These are phyloP conservation scores for Euzetes globulus DNA, from an alignment of 2,888 invertebrate genomes.

Conservation along the genomic window DNA sequence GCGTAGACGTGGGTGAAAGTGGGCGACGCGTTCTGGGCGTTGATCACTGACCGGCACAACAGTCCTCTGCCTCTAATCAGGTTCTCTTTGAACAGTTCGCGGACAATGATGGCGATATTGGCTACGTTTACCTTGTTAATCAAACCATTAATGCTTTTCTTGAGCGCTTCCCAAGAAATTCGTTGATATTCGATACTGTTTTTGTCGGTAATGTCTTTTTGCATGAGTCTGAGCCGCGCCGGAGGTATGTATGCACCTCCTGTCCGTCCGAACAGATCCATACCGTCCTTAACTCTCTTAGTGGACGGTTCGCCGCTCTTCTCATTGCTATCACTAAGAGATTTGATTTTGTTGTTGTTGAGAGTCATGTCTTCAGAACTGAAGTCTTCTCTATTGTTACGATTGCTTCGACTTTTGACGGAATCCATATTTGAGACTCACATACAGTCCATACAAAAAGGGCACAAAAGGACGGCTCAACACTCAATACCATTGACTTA, in stretches of 20 bases:
- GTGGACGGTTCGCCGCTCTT: neutral
- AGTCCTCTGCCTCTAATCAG: constrained; percentile 90
- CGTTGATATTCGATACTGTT: constrained; percentile 88
- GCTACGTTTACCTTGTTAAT: constrained; percentile 95
- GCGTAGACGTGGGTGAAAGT: constrained; percentile 97
- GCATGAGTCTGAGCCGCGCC: constrained; percentile 88
- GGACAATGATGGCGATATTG: constrained; percentile 78
- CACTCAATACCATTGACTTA: neutral
- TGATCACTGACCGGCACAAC: constrained; percentile 82
- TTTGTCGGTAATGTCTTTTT: constrained; percentile 91
- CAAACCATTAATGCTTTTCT: constrained; percentile 94
- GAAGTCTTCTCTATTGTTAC: neutral
- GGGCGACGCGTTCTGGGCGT: constrained; percentile 93
- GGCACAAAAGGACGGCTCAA: constrained; percentile 2
- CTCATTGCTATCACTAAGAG: neutral
- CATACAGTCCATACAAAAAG: neutral
- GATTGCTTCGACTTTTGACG: neutral
- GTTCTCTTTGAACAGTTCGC: constrained; percentile 86
- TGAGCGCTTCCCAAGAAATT: constrained; percentile 96
- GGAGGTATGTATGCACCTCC: constrained; percentile 94
- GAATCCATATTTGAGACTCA: constrained; percentile 18
- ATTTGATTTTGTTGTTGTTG: neutral
- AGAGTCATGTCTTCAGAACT: constrained; percentile 4
- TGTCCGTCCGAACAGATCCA: constrained; percentile 20
- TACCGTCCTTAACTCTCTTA: neutral